Base-by-base conservation (phyloP, 2,888 invertebrate genomes). In the Kryphioiulus occultus region DNA sequence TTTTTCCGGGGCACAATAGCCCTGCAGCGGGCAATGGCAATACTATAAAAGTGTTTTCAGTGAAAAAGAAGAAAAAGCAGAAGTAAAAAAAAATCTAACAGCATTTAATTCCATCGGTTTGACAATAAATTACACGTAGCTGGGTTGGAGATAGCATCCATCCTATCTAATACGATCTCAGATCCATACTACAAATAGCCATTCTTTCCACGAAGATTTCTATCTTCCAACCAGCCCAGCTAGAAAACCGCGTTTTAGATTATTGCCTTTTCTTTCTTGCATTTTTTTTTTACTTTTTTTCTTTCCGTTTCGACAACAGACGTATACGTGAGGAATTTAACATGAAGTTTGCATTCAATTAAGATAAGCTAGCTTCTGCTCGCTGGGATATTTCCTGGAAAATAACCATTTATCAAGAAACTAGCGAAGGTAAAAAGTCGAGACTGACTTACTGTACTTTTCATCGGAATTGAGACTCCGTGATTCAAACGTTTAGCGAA, bases 51-150 rank as follows among this genome's bases (percentile, higher is more conserved):
- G 26, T 42, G 39, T 42, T 84, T 7, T n/a, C n/a, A n/a, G n/a
- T 30, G 84, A 84, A 35, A 84, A 84, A 30, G 85, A 3, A n/a
- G 17, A 85, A 85, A 85, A n/a, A 42, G 17, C 39, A 85, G 39
- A n/a, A n/a, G n/a, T n/a, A n/a, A 85, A 39, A 30, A 85, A 44
- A 85, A 83, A 35, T 30, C 35, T 35, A 35, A 83, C 83, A 83
- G 30, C 83, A 83, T 83, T 83, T 83, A 83, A 83, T 83, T 83
- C 83, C 35, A 83, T 83, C n/a, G 53, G 32, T 83, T 35, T 83
- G 83, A 83, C 83, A 83, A 83, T 83, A 30, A 83, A 83, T 83
- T 83, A 83, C 35, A 83, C 83, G 30, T 35, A 83, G 35, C 83
- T 83, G n/a, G 83, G 26, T 30, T 83, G 83, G 30, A 53, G 53